Conservation (phyloP, 1,140 invertebrate species). For the Platorchestia sp. region DNA sequence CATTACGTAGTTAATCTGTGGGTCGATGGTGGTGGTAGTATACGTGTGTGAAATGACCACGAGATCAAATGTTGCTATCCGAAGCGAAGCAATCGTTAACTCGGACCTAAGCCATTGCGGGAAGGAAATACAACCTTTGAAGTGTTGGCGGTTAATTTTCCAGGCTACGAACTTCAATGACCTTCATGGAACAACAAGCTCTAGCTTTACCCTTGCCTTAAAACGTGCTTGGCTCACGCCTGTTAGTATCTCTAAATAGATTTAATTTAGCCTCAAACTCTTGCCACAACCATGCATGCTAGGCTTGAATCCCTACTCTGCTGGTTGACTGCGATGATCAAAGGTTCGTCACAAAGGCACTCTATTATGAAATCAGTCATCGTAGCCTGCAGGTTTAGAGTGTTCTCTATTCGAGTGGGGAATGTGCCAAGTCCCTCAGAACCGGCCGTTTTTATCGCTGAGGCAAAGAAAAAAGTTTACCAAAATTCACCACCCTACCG, state of each 20-base stretch:
- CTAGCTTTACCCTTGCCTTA: neutral
- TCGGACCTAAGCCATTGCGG: neutral
- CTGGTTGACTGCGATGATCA: neutral
- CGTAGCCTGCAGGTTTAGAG: too few species aligned
- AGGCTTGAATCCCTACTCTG: neutral
- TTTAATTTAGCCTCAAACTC: neutral
- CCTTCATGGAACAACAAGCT: neutral
- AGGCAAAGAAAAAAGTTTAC: too few species aligned
- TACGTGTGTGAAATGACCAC: neutral
- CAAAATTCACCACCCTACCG: too few species aligned
- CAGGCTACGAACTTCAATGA: neutral
- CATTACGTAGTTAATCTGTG: neutral
- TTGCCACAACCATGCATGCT: neutral
- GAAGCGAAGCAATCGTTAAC: neutral
- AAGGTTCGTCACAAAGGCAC: neutral
- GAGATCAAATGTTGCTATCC: neutral
- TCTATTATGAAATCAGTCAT: neutral
- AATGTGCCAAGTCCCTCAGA: too few species aligned
- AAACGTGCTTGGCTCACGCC: neutral
- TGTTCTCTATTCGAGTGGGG: too few species aligned
- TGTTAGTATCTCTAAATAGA: neutral
- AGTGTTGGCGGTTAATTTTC: neutral
- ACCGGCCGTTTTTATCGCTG: too few species aligned
- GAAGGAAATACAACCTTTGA: neutral
- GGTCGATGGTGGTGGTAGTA: neutral